phyloP scores from a whole-genome alignment of 2,113 vertebrate species.

The Gymnocephalus cernua region DNA sequence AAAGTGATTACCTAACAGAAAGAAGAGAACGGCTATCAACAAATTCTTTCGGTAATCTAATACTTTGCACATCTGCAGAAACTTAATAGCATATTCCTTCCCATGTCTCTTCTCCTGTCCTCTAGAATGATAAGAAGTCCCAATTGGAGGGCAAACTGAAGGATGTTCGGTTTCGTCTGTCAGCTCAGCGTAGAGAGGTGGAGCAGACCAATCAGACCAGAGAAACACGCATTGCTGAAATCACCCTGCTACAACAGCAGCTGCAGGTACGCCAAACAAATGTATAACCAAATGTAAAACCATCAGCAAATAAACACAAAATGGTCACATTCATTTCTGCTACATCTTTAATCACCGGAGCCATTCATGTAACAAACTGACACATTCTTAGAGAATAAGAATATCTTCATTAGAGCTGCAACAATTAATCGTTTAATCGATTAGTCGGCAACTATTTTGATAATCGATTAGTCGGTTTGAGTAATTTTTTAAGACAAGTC shows the following conservation, averaged over 20 bases:
- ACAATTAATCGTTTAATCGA: too few relatives aligned
- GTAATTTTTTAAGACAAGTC: too few relatives aligned
- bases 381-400: not conserved
- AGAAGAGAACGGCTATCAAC: not conserved
- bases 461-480: too few relatives aligned
- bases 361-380: not conserved
- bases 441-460: too few relatives aligned
- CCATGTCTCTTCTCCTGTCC: not conserved
- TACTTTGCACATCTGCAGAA: not conserved
- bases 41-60: not conserved
- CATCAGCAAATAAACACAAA: not conserved
- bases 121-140: conserved; percentile 94
- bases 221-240: conserved; percentile 95
- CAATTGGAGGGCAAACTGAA: conserved; percentile 97
- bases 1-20: not conserved
- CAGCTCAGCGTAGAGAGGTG: conserved; percentile 93
- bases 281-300: accelerated
- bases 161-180: conserved; percentile 93
- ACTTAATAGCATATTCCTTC: not conserved
- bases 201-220: conserved; percentile 97
- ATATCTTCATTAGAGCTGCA: too few relatives aligned
- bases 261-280: conserved; percentile 86
- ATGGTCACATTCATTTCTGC: not conserved
- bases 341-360: not conserved
- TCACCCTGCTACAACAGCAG: conserved; percentile 95